Evolutionary conservation across 2,888 invertebrate genomes (phyloP).

Genomic region (Sarcophaga carnaria): DNA sequence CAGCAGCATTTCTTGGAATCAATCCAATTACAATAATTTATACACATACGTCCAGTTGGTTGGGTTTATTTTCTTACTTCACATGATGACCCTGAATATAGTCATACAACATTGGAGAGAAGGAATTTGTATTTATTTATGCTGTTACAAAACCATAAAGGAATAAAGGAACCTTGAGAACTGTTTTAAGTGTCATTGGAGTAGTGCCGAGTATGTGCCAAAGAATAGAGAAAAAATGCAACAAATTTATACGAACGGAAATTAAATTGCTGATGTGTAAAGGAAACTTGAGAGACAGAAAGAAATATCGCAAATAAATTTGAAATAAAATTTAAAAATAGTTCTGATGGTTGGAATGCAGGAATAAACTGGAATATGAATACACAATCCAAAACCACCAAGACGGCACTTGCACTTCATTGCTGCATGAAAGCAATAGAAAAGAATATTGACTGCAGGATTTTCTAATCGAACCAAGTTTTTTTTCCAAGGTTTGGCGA

Average conservation of each 20-base stretch:
- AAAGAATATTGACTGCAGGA: too few species aligned
- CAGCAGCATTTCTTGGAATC: background rate
- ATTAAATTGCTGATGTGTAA: background rate
- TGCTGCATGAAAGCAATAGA: too few species aligned
- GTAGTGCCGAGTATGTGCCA: background rate
- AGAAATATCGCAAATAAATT: background rate
- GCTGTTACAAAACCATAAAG: background rate
- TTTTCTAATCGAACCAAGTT: too few species aligned
- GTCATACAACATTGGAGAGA: slow-evolving; percentile 1
- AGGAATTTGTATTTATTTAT: background rate
- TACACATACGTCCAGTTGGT: background rate
- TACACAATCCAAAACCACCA: too few species aligned
- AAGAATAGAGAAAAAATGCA: slow-evolving; percentile 3
- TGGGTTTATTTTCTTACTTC: background rate
- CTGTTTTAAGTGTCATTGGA: background rate
- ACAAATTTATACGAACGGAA: slow-evolving; percentile 30
- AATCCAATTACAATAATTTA: slow-evolving; percentile 2
- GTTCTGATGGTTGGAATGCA: too few species aligned
- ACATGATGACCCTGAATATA: slow-evolving; percentile 25
- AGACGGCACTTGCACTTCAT: too few species aligned
- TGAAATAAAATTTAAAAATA: background rate
- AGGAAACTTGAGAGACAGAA: background rate
- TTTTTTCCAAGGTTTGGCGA: too few species aligned
- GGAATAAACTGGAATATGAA: too few species aligned
- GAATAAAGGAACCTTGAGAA: slow-evolving; percentile 12